phyloP scores from a whole-genome alignment of 2,797 vertebrate genomes.

The Cheirogaleus major region DNA sequence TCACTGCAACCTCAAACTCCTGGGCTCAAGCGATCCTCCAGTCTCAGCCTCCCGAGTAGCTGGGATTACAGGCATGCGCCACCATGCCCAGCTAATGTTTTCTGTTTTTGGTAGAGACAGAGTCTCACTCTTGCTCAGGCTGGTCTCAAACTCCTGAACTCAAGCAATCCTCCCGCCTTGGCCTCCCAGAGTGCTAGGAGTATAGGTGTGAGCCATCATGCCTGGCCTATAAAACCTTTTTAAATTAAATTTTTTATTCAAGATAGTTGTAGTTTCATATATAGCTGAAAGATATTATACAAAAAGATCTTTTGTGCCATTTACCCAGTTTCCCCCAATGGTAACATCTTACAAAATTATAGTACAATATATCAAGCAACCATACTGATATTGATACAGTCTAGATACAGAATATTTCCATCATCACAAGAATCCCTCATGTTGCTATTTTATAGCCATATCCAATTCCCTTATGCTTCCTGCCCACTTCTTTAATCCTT shows the following conservation, averaged over 20 bases:
- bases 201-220: no score
- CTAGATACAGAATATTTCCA: not conserved
- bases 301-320: not conserved
- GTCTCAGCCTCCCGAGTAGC: no score
- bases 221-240: not conserved
- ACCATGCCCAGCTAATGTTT: no score
- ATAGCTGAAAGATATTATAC: not conserved
- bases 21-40: no score
- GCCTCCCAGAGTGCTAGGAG: no score
- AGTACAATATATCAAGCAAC: not conserved
- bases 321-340: not conserved
- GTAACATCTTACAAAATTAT: not conserved
- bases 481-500: not conserved
- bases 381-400: not conserved
- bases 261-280: not conserved
- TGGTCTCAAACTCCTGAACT: no score
- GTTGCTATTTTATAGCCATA: not conserved
- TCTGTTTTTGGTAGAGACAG: no score
- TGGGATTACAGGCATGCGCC: no score
- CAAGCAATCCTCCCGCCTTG: no score
- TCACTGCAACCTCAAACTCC: no score
- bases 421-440: not conserved
- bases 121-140: no score
- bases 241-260: slow-evolving; percentile 10
- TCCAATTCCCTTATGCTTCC: not conserved